Evolutionary conservation across 2,888 invertebrate genomes (phyloP).

Genomic region (Thelaira solivaga): DNA sequence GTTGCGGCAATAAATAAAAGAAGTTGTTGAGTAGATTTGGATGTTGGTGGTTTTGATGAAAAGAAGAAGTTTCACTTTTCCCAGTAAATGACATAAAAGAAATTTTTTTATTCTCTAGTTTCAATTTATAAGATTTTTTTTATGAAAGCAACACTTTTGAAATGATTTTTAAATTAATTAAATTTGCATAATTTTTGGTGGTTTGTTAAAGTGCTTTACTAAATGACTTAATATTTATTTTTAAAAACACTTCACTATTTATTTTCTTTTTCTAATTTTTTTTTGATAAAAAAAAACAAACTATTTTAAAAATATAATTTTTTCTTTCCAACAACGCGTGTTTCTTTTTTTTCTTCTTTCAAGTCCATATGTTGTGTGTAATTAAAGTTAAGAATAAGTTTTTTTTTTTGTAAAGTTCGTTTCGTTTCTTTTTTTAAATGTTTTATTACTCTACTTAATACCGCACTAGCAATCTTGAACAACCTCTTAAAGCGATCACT

Average conservation of each 20-base stretch:
- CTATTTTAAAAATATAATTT: neutral
- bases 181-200: conserved; percentile 45
- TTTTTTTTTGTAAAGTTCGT: conserved; percentile 32
- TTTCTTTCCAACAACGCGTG: neutral
- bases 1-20: conserved; percentile 10
- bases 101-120: conserved; percentile 3
- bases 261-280: neutral
- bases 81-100: neutral
- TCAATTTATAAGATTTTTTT: conserved; percentile 2
- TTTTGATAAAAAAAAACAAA: conserved; percentile 1
- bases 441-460: neutral
- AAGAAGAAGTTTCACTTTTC: conserved; percentile 52
- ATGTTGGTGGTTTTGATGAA: neutral
- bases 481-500: conserved; percentile 54
- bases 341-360: no score
- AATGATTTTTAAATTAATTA: neutral
- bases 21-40: neutral
- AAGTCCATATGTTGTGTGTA: no score
- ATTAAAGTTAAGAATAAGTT: conserved; percentile 18
- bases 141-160: neutral
- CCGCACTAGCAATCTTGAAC: neutral
- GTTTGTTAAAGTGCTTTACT: neutral
- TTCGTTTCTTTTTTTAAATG: conserved; percentile 18
- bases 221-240: conserved; percentile 33
- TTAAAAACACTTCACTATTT: conserved; percentile 15